phyloP scores from a whole-genome alignment of 92 coral and sea anemone genomes.

The Bergia sp. region DNA sequence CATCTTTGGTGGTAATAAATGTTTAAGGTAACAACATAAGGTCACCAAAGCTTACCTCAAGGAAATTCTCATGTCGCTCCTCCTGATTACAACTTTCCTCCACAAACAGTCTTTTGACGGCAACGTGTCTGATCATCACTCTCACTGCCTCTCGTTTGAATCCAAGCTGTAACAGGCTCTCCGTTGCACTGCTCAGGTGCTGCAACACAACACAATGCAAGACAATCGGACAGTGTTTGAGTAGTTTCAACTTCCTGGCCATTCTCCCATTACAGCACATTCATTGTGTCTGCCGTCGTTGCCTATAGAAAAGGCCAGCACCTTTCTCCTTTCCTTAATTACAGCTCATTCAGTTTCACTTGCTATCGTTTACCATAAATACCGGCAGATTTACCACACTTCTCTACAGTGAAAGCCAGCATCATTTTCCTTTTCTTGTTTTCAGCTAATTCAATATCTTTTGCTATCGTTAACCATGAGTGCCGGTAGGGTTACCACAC shows the following conservation, averaged over 20 bases:
- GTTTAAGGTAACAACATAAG: neutral
- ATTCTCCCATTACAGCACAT: neutral
- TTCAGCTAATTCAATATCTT: no score
- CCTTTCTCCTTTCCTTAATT: no score
- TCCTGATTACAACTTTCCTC: constrained; percentile 60
- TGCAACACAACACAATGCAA: constrained; percentile 37
- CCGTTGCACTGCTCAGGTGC: constrained; percentile 81
- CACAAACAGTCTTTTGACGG: constrained; percentile 73
- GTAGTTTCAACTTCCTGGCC: no score
- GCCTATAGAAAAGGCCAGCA: no score
- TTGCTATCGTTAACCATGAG: no score
- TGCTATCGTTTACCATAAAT: no score
- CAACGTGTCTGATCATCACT: constrained; percentile 75
- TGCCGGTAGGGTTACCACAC: no score
- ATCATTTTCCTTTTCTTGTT: no score
- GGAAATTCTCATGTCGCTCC: constrained; percentile 68
- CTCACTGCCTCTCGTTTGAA: constrained; percentile 88
- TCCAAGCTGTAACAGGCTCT: constrained; percentile 70
- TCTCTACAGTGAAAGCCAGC: no score
- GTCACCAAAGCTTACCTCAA: constrained; percentile 59
- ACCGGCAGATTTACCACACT: no score
- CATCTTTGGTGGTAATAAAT: neutral
- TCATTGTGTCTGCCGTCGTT: neutral
- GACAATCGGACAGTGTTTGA: neutral
- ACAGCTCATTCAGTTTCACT: no score